Percentiles rank a stretch among this genome's conserved stretches.
Conservation (phyloP, 1,140 invertebrate genomes). For the Neodiprion fabricii region DNA sequence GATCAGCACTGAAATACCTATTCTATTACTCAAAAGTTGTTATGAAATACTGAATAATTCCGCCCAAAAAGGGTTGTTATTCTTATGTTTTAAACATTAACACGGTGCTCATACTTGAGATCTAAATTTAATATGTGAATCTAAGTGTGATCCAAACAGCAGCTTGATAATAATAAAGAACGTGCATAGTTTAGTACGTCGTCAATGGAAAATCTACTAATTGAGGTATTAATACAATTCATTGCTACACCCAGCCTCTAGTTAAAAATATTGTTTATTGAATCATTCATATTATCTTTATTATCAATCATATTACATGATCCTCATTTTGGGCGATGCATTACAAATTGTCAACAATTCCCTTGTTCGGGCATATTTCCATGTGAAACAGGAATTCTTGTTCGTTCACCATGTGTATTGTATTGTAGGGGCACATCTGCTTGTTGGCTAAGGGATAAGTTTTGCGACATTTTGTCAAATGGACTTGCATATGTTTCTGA, state of each 20-base stretch:
- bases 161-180: no score
- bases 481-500: background rate
- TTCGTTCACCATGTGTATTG: background rate
- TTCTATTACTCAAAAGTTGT: background rate
- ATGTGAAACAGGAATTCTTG: background rate
- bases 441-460: background rate
- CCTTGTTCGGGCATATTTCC: background rate
- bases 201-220: no score
- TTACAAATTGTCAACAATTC: background rate
- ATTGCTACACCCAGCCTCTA: no score
- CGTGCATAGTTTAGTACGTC: no score
- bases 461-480: background rate
- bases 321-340: background rate
- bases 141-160: no score
- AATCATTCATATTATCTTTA: no score
- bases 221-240: no score
- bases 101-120: no score
- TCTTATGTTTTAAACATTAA: no score
- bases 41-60: background rate
- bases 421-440: background rate
- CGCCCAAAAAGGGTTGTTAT: no score
- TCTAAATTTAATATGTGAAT: no score
- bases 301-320: background rate
- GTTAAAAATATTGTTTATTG: no score
- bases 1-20: constrained; percentile 69